Conservation (phyloP, 2,888 invertebrate genomes). For the Nemurella pictetii region DNA sequence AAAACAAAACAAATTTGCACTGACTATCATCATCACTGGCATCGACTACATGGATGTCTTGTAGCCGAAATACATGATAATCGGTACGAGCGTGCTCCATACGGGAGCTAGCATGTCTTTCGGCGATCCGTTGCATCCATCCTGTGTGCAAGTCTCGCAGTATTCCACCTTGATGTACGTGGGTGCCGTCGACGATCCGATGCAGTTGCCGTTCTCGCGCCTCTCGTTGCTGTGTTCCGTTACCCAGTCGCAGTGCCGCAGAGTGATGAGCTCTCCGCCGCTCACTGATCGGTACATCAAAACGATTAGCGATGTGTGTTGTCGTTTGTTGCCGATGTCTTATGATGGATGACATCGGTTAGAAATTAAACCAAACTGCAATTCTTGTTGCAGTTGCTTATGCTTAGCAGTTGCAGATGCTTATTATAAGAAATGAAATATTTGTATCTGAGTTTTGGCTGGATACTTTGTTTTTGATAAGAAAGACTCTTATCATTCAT, state of each 20-base stretch:
- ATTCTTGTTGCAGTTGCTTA: no score
- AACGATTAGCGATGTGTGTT: no score
- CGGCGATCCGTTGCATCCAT: constrained; percentile 17
- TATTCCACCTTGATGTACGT: constrained; percentile 26
- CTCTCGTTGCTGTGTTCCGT: not conserved
- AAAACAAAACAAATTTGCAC: not conserved
- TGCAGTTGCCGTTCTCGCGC: not conserved
- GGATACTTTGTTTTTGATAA: no score
- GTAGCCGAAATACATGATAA: constrained; percentile 13
- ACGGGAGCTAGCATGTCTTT: not conserved
- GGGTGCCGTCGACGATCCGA: constrained; percentile 20
- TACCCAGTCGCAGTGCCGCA: constrained; percentile 38
- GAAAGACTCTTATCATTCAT: no score
- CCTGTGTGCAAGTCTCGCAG: constrained; percentile 13
- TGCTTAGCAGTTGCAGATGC: no score
- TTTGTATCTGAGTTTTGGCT: no score
- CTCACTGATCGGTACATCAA: no score
- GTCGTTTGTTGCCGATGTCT: no score
- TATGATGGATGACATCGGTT: no score
- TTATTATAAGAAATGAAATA: no score
- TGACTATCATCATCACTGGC: not conserved
- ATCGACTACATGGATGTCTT: not conserved
- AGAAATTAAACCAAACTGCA: no score
- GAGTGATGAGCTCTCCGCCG: constrained; percentile 37
- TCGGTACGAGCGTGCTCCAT: constrained; percentile 13